Evolutionary conservation across 2,113 vertebrate genomes (phyloP), one percentile per base, ranked within the genome.

Genomic region (Dromiciops gliroides): DNA sequence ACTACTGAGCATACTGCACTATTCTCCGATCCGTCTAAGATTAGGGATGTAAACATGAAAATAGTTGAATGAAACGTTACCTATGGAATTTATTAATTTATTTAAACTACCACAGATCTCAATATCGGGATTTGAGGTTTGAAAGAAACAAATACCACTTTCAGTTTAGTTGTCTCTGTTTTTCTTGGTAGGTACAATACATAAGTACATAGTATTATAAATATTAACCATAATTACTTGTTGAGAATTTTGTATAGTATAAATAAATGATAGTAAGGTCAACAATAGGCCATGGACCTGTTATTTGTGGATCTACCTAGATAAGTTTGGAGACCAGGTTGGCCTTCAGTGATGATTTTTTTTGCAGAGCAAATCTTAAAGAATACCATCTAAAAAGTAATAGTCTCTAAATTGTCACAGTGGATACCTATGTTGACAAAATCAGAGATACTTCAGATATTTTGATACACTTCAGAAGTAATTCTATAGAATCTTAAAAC

Each of bases 171-270:
- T 0, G 12, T 19, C 25, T 16, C 10, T 60, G 90, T 48, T 89
- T 48, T 89, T 44, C 16, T 48, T n/a, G 31, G 12, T 94, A 95
- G 93, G 56, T 52, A 90, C 60, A 91, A 48, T 89, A 89, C n/a
- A 3, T 23, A 44, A 23, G 1, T 44, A 44, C 37, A 44, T n/a
- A 83, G 67, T 8, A 44, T 44, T 8, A 44, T 23, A 83, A 83
- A 44, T 83, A n/a, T 83, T 44, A 83, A 44, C 60, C 14, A 75
- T 75, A 37, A 19, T 28, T 22, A 44, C n/a, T 75, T 75, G 12
- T n/a, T 44, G 67, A 83, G 67, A 83, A 44, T 44, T 83, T 83
- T 83, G 19, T 44, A 23, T 8, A 83, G 67, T 83, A 1, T 3
- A 83, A 44, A 83, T 16, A 44, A 83, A 44, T 67, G 25, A 37